A percentile compares a stretch with the other conserved stretches of the same genome.
These are phyloP conservation scores for Lagocephalus sceleratus DNA, from an alignment of 2,797 vertebrate genomes.

Conservation along the genomic window DNA sequence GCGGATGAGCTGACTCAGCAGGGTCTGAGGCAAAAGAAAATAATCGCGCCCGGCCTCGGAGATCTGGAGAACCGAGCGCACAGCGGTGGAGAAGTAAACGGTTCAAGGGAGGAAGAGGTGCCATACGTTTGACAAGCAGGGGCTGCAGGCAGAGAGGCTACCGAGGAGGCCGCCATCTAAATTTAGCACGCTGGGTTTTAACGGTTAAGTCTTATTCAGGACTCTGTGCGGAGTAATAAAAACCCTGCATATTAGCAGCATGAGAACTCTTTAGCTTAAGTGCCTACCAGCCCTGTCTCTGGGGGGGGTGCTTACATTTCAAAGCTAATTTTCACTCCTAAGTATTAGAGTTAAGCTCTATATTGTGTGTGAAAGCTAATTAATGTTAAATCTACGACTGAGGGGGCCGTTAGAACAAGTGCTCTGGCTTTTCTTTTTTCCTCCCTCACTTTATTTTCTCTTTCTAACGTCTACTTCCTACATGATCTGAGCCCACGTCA, in stretches of 20 bases:
- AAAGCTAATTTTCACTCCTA: slow-evolving; percentile 17
- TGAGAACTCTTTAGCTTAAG: slow-evolving; percentile 7
- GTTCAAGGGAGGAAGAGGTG: slow-evolving; percentile 21
- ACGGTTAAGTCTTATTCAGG: slow-evolving; percentile 49
- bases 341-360: slow-evolving; percentile 22
- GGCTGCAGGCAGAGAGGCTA: slow-evolving; percentile 56
- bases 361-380: slow-evolving; percentile 5
- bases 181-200: slow-evolving; percentile 48
- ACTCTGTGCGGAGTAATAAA: slow-evolving; percentile 45
- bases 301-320: slow-evolving; percentile 10
- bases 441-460: too few relatives aligned
- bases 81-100: slow-evolving; percentile 12
- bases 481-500: too few relatives aligned
- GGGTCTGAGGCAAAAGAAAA: slow-evolving; percentile 2
- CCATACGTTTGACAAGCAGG: slow-evolving; percentile 39
- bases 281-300: slow-evolving; percentile 11
- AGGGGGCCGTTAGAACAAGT: neutral
- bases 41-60: slow-evolving; percentile 25
- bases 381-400: slow-evolving; percentile 3
- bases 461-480: too few relatives aligned
- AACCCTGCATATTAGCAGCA: slow-evolving; percentile 18
- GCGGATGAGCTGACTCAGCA: neutral
- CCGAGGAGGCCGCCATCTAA: slow-evolving; percentile 47
- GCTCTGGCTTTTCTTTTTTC: neutral
- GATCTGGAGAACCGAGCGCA: slow-evolving; percentile 27